Evolutionary conservation across 2,113 vertebrate species (phyloP).

Genomic region (Cephalopterus ornatus): DNA sequence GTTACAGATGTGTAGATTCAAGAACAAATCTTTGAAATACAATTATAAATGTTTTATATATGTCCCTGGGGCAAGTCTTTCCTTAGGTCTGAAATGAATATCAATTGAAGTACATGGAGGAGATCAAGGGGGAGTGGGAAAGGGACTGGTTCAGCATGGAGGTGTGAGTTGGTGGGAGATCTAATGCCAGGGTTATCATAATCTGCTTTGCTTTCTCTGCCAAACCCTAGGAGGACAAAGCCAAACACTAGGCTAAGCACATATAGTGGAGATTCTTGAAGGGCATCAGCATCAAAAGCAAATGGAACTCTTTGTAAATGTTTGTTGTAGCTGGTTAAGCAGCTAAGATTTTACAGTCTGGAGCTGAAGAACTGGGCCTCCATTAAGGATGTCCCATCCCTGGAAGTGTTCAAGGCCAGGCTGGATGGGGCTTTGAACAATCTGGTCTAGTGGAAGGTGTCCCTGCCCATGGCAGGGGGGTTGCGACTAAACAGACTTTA

Average conservation of each 20-base stretch:
- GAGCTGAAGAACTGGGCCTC: background rate
- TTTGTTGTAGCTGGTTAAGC: background rate
- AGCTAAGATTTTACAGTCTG: background rate
- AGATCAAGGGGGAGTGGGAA: background rate
- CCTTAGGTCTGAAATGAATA: background rate
- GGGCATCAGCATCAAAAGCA: background rate
- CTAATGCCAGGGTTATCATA: background rate
- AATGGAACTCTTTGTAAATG: background rate
- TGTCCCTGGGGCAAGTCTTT: background rate
- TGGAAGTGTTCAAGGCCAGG: background rate
- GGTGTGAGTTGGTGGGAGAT: background rate
- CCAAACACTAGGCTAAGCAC: background rate
- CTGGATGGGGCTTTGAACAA: background rate
- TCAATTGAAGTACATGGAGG: background rate
- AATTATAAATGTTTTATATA: background rate
- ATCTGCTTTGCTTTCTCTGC: background rate
- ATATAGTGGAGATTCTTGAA: background rate
- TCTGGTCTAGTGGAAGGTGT: background rate
- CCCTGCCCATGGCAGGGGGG: accelerated
- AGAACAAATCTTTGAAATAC: background rate
- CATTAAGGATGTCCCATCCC: background rate
- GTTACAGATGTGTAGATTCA: background rate
- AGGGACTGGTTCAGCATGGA: background rate
- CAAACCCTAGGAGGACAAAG: background rate
- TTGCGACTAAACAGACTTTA: background rate